phyloP scores from a whole-genome alignment of 92 coral and sea anemone species.

The Galaxea fascicularis region DNA sequence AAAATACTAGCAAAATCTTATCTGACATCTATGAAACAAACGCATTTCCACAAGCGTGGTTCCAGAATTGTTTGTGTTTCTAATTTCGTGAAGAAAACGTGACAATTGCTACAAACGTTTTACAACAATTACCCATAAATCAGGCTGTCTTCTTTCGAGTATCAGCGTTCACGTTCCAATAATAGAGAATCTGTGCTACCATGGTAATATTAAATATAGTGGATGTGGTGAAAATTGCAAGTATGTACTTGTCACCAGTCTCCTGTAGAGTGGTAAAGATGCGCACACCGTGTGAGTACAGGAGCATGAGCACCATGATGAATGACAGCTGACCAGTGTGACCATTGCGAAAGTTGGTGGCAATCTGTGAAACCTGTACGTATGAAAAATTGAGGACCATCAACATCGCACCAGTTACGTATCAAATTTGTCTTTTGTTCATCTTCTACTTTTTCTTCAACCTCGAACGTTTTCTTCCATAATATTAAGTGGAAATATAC shows the following conservation, averaged over 20 bases:
- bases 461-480: too few relatives aligned
- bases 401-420: not conserved
- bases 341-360: slow-evolving; percentile 85
- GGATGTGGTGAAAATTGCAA: slow-evolving; percentile 67
- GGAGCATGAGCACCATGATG: slow-evolving; percentile 79
- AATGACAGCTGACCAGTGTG: slow-evolving; percentile 95
- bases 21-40: too few relatives aligned
- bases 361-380: slow-evolving; percentile 78
- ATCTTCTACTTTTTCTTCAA: too few relatives aligned
- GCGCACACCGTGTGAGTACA: slow-evolving; percentile 80
- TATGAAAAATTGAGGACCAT: not conserved
- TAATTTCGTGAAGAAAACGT: too few relatives aligned
- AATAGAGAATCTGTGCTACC: slow-evolving; percentile 78
- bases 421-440: too few relatives aligned
- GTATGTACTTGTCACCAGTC: slow-evolving; percentile 91
- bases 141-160: slow-evolving; percentile 55
- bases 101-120: too few relatives aligned
- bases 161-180: slow-evolving; percentile 80
- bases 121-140: not conserved
- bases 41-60: too few relatives aligned
- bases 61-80: too few relatives aligned
- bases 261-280: slow-evolving; percentile 92
- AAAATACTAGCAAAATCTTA: too few relatives aligned
- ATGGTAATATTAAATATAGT: slow-evolving; percentile 77
- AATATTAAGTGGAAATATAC: too few relatives aligned